A percentile compares a stretch with the other conserved stretches of the same genome.
Evolutionary conservation across 30 jellyfish, hydroid and myxozoan species (phyloP).

Genomic region (Aurelia aurita): DNA sequence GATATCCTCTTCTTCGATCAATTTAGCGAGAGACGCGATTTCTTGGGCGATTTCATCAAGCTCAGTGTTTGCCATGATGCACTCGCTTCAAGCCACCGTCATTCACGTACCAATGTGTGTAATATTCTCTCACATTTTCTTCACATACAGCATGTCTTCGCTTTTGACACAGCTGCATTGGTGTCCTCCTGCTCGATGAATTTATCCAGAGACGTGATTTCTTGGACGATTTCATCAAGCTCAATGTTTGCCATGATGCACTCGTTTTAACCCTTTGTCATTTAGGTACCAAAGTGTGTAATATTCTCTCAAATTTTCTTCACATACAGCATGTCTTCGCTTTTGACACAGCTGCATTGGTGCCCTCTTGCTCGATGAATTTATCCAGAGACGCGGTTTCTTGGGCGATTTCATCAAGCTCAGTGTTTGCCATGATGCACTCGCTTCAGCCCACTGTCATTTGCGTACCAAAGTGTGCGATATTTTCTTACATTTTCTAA

Average conservation of each 20-base stretch:
- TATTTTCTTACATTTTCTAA: constrained; percentile 50
- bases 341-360: background rate
- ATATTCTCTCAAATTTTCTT: constrained; percentile 44
- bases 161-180: background rate
- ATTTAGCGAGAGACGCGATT: too few relatives aligned
- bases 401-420: too few relatives aligned
- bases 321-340: constrained; percentile 62
- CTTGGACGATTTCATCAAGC: too few relatives aligned
- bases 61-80: background rate
- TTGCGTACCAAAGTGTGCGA: constrained; percentile 33
- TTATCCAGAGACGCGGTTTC: too few relatives aligned
- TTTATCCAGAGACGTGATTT: too few relatives aligned
- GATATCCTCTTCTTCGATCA: too few relatives aligned
- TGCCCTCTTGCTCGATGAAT: too few relatives aligned
- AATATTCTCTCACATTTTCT: constrained; percentile 43
- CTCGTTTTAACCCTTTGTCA: background rate
- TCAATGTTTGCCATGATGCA: constrained; percentile 3
- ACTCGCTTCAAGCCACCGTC: background rate
- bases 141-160: constrained; percentile 62
- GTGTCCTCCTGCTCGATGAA: too few relatives aligned
- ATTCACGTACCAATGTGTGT: constrained; percentile 30
- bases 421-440: constrained; percentile 2
- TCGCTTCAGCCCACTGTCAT: background rate
- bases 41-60: too few relatives aligned
- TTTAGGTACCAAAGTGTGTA: constrained; percentile 33